phyloP scores from a whole-genome alignment of 2,113 vertebrate genomes.

The Apteryx owenii region DNA sequence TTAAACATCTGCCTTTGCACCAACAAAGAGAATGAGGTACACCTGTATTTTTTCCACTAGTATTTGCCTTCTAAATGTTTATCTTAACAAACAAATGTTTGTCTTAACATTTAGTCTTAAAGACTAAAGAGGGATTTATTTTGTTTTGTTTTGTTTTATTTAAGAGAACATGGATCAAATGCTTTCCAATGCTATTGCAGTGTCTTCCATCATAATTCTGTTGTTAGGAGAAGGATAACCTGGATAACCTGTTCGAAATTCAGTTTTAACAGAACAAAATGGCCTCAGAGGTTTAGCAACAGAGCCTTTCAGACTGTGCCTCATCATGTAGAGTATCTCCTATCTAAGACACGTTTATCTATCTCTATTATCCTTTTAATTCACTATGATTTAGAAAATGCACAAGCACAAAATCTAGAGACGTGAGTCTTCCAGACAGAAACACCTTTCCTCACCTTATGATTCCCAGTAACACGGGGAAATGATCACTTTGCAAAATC shows the following conservation, averaged over 20 bases:
- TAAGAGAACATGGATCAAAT: background rate
- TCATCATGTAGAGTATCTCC: rapidly evolving
- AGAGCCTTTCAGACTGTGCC: background rate
- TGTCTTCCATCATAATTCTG: background rate
- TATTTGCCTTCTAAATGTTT: background rate
- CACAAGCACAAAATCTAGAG: background rate
- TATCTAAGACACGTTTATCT: background rate
- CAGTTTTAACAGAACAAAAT: background rate
- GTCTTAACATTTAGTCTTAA: background rate
- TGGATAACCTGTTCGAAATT: background rate
- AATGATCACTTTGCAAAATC: background rate
- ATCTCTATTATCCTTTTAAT: background rate
- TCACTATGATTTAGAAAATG: background rate
- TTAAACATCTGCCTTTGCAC: constrained; percentile 13
- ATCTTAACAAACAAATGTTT: background rate
- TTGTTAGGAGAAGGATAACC: background rate
- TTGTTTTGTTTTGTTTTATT: too few relatives aligned
- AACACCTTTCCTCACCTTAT: background rate
- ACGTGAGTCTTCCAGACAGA: background rate
- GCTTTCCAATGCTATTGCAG: background rate
- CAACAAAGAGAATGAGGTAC: background rate
- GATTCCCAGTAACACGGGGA: background rate
- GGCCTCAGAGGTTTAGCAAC: background rate
- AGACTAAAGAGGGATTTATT: background rate
- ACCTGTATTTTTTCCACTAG: background rate